Conservation (phyloP, 64 coral and sea anemone species). For the Montipora efflorescens region DNA sequence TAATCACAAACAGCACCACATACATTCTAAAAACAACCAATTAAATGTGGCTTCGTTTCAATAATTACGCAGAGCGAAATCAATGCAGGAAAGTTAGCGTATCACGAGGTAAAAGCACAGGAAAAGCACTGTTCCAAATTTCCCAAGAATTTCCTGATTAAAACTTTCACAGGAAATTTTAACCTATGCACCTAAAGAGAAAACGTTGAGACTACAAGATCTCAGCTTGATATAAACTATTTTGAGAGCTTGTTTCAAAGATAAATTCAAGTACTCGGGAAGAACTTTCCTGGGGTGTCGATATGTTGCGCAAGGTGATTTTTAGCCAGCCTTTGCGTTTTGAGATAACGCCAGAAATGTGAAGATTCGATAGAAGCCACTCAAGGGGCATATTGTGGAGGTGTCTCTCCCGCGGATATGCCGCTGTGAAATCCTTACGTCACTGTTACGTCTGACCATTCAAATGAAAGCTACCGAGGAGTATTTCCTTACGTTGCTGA, state of each 20-base stretch:
- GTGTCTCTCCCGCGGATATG: no score
- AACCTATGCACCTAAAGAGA: background rate
- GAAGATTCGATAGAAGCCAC: background rate
- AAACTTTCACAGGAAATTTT: background rate
- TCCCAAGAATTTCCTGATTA: conserved; percentile 36
- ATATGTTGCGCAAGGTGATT: background rate
- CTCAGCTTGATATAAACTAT: background rate
- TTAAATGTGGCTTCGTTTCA: background rate
- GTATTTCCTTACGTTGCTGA: no score
- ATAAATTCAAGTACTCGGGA: background rate
- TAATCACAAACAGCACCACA: background rate
- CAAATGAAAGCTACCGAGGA: background rate
- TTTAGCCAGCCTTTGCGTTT: background rate
- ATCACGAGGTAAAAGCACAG: background rate
- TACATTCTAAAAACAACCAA: background rate
- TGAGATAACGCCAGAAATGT: background rate
- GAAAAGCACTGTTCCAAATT: background rate
- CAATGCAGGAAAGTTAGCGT: background rate
- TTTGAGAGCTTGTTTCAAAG: background rate
- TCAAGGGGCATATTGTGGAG: background rate
- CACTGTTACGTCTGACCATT: background rate
- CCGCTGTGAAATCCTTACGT: no score
- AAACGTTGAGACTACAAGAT: background rate
- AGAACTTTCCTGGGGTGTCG: background rate
- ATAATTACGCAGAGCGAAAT: background rate